Evolutionary conservation across 2,888 invertebrate species (phyloP), one percentile per base, ranked within the genome.

Genomic region (Colletes collaris): DNA sequence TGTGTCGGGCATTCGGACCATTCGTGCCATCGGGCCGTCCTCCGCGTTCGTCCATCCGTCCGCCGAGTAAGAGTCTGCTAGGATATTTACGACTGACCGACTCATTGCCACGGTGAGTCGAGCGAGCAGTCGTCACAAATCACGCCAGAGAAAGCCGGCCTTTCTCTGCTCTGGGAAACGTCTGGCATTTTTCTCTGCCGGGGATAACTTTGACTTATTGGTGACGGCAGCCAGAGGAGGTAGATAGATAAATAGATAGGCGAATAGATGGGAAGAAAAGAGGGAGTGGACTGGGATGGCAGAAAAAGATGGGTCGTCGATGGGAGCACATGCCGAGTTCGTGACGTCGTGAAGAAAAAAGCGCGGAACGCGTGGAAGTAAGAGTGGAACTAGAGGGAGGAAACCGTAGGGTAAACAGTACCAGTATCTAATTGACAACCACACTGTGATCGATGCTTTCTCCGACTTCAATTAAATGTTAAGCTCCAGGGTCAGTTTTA

Each of bases 171-270:
- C 91, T 90, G 90, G 92, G 91, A 92, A 92, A 92, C 91, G 92
- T 91, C 92, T 92, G 92, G 92, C 91, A 92, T 93, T 93, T 93
- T 93, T 93, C 93, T 92, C 91, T 87, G 89, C 89, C 91, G 90
- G 89, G 92, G 91, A 92, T 92, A 93, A 93, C 91, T 93, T 93
- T 93, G 92, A 92, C 92, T 92, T 92, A 92, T 92, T 90, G 92
- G 93, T 91, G 92, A 92, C 92, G 91, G 91, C 88, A 83, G 77
- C 59, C 76, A 81, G 68, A 69, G 72, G 70, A 81, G 75, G 76
- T 72, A 49, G 79, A 76, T 55, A 50, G 65, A 64, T 35, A 49
- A 35, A 65, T 50, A 44, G 59, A 59, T 66, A n/a, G 53, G 53
- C 44, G 11, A 44, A 55, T 40, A 56, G 65, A 44, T 10, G 11